These are phyloP conservation scores for Phoenicopterus ruber DNA, from an alignment of 2,113 vertebrate genomes.

Conservation along the genomic window DNA sequence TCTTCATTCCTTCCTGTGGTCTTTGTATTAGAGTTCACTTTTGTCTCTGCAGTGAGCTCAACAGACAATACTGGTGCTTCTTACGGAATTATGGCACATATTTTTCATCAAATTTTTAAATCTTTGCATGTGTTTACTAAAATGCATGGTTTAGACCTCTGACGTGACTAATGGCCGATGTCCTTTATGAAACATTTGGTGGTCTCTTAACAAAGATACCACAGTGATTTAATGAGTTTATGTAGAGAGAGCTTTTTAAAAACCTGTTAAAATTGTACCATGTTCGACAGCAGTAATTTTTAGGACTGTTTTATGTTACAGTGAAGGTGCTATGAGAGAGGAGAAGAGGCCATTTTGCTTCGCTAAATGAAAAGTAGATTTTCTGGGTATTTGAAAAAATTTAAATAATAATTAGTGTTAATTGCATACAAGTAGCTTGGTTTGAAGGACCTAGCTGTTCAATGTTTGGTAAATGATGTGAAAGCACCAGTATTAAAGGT, in stretches of 20 bases:
- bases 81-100: background rate
- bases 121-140: background rate
- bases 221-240: background rate
- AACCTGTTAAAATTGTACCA: background rate
- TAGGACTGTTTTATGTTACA: background rate
- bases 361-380: background rate
- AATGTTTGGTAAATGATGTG: background rate
- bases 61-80: background rate
- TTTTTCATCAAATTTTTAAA: background rate
- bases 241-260: background rate
- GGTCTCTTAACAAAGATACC: background rate
- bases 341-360: conserved; percentile 61
- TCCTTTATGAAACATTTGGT: background rate
- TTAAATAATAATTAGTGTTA: conserved; percentile 28
- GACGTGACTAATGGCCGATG: background rate
- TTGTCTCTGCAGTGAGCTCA: background rate
- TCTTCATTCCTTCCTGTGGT: background rate
- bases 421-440: background rate
- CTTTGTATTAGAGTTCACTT: conserved; percentile 16
- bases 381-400: background rate
- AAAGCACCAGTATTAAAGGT: background rate
- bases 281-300: background rate
- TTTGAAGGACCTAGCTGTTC: conserved; percentile 2
- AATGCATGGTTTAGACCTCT: background rate
- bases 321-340: background rate